A percentile compares a stretch with the other conserved stretches of the same genome.
phyloP scores from a whole-genome alignment of 2,797 vertebrate species.

The Enteromius fasciolatus region DNA sequence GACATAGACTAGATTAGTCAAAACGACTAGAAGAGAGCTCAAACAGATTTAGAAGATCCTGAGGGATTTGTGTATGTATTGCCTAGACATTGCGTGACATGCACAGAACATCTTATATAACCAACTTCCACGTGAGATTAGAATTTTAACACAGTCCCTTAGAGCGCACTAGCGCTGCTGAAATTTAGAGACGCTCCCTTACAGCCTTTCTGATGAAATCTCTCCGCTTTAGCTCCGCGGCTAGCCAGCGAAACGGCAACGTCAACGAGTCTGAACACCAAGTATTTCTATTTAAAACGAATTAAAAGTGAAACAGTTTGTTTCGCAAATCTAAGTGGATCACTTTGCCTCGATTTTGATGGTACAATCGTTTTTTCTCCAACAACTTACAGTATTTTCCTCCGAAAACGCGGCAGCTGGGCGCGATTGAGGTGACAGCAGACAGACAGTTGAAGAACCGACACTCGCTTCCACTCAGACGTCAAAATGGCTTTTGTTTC shows the following conservation, averaged over 20 bases:
- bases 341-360: not conserved
- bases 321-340: too few species aligned
- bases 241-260: constrained; percentile 35
- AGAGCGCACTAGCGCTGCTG: not conserved
- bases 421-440: constrained; percentile 13
- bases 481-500: constrained; percentile 68
- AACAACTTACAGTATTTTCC: not conserved
- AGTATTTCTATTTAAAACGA: not conserved
- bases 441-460: constrained; percentile 32
- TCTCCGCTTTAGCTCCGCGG: constrained; percentile 42
- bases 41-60: not conserved
- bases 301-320: not conserved
- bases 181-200: constrained; percentile 64
- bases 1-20: not conserved
- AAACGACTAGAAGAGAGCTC: not conserved
- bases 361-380: not conserved
- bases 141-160: constrained; percentile 64
- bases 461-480: not conserved
- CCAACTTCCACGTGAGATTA: constrained; percentile 27
- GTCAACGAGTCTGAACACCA: not conserved
- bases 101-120: constrained; percentile 49
- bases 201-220: constrained; percentile 82
- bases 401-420: constrained; percentile 6
- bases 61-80: not conserved
- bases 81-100: not conserved